A percentile compares a stretch with the other conserved stretches of the same genome.
These are phyloP conservation scores for Halocaridina rubra DNA, from an alignment of 2,888 invertebrate species.

Conservation along the genomic window DNA sequence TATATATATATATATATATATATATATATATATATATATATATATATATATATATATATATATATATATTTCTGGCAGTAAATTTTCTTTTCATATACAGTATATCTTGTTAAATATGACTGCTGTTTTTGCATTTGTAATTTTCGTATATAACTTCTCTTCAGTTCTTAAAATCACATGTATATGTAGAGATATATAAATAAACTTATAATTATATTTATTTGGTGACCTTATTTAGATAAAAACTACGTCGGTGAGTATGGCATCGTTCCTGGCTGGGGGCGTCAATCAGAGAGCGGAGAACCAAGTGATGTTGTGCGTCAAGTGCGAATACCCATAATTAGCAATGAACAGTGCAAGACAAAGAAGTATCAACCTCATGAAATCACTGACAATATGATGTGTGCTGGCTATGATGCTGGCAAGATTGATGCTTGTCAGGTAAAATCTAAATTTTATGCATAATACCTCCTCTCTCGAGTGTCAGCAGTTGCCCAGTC, in stretches of 20 bases:
- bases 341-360: conserved; percentile 77
- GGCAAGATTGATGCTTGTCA: conserved; percentile 82
- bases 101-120: no score
- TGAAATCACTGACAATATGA: conserved; percentile 91
- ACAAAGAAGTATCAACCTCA: conserved; percentile 83
- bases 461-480: no score
- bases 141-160: no score
- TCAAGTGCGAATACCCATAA: conserved; percentile 84
- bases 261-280: conserved; percentile 84
- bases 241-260: conserved; percentile 79
- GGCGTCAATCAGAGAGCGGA: conserved; percentile 85
- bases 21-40: not conserved
- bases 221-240: conserved; percentile 66
- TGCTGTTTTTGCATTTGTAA: no score
- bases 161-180: not conserved
- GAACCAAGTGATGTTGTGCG: conserved; percentile 85
- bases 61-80: no score
- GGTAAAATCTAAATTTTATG: no score
- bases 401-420: conserved; percentile 82
- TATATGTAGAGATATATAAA: not conserved
- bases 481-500: no score
- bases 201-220: not conserved
- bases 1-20: not conserved
- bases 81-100: not conserved
- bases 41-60: not conserved